Conservation (phyloP, 2,797 vertebrate genomes). For the Myioborus miniatus region DNA sequence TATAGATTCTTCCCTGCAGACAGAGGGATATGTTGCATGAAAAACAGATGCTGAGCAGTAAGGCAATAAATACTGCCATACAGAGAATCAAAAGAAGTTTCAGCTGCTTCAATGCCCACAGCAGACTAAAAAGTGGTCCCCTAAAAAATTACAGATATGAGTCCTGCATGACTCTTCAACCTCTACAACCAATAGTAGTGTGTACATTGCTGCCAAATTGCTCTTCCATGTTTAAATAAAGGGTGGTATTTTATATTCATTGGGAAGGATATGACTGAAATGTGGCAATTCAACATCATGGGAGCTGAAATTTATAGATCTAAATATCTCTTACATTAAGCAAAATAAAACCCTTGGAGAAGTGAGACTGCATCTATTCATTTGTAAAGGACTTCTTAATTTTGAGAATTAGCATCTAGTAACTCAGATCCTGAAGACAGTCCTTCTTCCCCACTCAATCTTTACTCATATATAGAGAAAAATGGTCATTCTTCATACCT, state of each 20-base stretch:
- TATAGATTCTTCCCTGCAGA: neutral
- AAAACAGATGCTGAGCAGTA: neutral
- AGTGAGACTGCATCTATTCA: neutral
- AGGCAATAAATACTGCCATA: neutral
- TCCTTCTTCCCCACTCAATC: neutral
- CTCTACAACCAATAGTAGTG: neutral
- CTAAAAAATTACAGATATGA: neutral
- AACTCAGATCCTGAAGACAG: neutral
- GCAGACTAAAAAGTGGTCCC: neutral
- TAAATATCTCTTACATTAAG: neutral
- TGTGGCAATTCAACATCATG: accelerated
- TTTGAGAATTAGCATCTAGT: neutral
- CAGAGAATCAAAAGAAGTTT: neutral
- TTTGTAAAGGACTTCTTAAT: neutral
- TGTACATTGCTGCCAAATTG: neutral
- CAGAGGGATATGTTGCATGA: neutral
- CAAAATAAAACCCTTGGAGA: neutral
- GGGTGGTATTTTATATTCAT: neutral
- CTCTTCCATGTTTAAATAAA: neutral
- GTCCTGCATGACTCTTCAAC: neutral
- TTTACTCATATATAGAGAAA: neutral
- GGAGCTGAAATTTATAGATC: neutral
- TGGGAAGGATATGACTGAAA: neutral
- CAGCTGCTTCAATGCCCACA: neutral
- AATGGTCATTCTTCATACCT: neutral